phyloP scores from a whole-genome alignment of 1,140 invertebrate genomes.

The Helicoverpa armigera region DNA sequence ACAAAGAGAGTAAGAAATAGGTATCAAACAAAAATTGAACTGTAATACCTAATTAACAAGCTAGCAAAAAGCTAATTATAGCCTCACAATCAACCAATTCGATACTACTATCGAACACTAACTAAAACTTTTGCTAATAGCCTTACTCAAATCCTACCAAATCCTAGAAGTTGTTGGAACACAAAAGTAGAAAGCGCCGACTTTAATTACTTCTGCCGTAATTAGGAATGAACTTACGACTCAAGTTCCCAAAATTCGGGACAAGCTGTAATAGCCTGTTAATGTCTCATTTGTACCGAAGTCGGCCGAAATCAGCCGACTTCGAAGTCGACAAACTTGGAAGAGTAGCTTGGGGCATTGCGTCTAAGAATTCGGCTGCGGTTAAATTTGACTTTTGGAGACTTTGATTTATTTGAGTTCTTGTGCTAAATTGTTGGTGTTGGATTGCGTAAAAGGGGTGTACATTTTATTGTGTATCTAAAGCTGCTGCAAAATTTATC shows the following conservation, averaged over 20 bases:
- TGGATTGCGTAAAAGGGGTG: too few relatives aligned
- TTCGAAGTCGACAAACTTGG: not conserved
- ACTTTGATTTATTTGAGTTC: too few relatives aligned
- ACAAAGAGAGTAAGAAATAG: too few relatives aligned
- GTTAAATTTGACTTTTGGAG: too few relatives aligned
- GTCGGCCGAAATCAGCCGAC: not conserved
- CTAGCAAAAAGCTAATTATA: too few relatives aligned
- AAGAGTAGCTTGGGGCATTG: not conserved
- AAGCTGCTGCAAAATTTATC: too few relatives aligned
- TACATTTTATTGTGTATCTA: too few relatives aligned
- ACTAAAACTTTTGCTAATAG: not conserved
- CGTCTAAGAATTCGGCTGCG: not conserved
- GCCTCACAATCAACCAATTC: too few relatives aligned
- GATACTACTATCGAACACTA: not conserved
- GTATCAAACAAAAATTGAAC: too few relatives aligned
- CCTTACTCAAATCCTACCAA: not conserved
- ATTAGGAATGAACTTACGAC: constrained; percentile 22
- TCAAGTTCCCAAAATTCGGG: not conserved
- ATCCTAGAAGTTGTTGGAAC: not conserved
- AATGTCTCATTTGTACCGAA: not conserved
- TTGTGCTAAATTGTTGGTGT: too few relatives aligned
- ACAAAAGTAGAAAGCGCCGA: not conserved
- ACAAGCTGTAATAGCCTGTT: not conserved
- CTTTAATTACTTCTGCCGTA: constrained; percentile 22
- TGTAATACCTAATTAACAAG: too few relatives aligned